Conservation (phyloP, 2,113 vertebrate genomes). For the Echinops telfairi region DNA sequence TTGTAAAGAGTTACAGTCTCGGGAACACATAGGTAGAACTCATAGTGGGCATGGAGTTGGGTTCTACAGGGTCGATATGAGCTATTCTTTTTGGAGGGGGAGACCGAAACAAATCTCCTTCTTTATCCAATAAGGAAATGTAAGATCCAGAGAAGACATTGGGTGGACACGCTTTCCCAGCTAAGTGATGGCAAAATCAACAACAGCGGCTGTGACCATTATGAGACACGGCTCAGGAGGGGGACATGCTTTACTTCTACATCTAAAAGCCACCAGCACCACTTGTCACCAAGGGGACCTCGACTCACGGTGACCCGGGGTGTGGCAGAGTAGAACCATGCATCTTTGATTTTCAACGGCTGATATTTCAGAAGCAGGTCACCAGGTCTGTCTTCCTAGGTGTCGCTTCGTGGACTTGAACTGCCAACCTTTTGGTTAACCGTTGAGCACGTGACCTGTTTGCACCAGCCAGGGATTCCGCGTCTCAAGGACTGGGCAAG, state of each 20-base stretch:
- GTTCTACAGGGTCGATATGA: no score
- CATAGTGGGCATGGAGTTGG: no score
- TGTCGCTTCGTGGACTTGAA: not conserved
- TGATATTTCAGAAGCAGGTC: not conserved
- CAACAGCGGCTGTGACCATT: not conserved
- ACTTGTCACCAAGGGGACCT: not conserved
- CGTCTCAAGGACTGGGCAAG: not conserved
- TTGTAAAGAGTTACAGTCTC: no score
- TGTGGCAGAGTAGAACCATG: not conserved
- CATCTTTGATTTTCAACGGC: not conserved
- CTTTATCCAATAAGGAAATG: constrained; percentile 32
- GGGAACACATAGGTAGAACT: no score
- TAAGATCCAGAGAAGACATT: not conserved
- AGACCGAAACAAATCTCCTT: not conserved
- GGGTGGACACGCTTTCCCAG: not conserved
- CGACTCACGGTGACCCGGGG: not conserved
- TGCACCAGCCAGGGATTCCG: not conserved
- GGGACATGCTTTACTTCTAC: not conserved
- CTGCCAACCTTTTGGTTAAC: not conserved
- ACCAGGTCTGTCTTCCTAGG: not conserved
- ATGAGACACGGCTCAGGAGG: not conserved
- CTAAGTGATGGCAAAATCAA: constrained; percentile 3
- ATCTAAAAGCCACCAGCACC: not conserved
- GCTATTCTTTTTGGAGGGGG: no score
- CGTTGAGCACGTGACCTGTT: not conserved